A percentile compares a stretch with the other conserved stretches of the same genome.
phyloP scores from a whole-genome alignment of 2,888 invertebrate species.

The Epirrita christyi region DNA sequence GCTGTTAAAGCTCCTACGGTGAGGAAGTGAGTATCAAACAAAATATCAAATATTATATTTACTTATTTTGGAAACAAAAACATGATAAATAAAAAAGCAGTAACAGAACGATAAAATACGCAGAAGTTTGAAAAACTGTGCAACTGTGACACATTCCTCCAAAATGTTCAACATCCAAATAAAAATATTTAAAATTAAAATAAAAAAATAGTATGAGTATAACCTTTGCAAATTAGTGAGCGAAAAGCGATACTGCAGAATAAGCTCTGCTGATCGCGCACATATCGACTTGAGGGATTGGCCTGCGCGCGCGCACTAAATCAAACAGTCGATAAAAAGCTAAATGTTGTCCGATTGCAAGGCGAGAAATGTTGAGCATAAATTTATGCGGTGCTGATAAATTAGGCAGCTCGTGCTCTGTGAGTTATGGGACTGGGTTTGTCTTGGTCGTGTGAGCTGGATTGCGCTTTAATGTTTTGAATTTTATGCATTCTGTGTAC shows the following conservation, averaged over 20 bases:
- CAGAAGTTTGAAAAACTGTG: too few relatives aligned
- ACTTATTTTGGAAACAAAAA: too few relatives aligned
- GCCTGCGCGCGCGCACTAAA: slow-evolving; percentile 56
- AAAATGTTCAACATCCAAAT: too few relatives aligned
- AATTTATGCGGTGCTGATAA: slow-evolving; percentile 80
- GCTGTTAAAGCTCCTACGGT: too few relatives aligned
- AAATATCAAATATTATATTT: too few relatives aligned
- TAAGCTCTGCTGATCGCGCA: slow-evolving; percentile 52
- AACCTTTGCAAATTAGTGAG: neutral
- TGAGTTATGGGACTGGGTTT: slow-evolving; percentile 62
- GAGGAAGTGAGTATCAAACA: too few relatives aligned
- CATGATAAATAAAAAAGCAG: too few relatives aligned
- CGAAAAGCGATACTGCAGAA: slow-evolving; percentile 49
- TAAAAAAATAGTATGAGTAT: too few relatives aligned
- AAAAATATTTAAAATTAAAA: too few relatives aligned
- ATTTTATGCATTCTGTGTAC: too few relatives aligned
- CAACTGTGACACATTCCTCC: too few relatives aligned
- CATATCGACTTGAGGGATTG: slow-evolving; percentile 82
- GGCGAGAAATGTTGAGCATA: slow-evolving; percentile 73
- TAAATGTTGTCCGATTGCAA: slow-evolving; percentile 82
- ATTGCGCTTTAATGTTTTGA: slow-evolving; percentile 15
- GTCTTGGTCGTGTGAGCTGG: slow-evolving; percentile 12
- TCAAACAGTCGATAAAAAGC: slow-evolving; percentile 58
- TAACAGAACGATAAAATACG: too few relatives aligned
- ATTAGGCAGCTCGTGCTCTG: slow-evolving; percentile 65